Conservation (phyloP, 2,888 invertebrate species). For the Drepanosiphum platanoidis region DNA sequence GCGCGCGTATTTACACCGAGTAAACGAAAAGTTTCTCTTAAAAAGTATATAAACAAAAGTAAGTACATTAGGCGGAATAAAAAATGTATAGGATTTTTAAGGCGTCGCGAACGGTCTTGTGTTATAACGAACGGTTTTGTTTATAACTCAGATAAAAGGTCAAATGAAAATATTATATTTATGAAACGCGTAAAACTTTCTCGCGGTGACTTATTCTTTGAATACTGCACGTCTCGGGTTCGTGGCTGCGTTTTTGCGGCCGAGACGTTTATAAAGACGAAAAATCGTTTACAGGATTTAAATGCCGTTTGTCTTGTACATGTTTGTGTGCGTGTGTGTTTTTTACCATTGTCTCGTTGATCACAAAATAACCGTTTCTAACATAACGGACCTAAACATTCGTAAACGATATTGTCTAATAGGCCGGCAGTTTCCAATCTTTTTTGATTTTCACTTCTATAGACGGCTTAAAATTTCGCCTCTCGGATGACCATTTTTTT, state of each 20-base stretch:
- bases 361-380: background rate
- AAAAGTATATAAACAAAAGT: background rate
- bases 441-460: no score
- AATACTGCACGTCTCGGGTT: background rate
- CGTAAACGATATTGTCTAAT: background rate
- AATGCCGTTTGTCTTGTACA: no score
- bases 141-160: background rate
- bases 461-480: no score
- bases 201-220: background rate
- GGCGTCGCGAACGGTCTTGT: background rate
- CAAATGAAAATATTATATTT: background rate
- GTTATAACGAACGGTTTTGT: background rate
- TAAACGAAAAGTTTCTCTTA: no score
- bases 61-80: background rate
- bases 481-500: no score
- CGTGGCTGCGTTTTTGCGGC: no score
- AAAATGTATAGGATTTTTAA: background rate
- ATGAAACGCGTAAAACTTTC: background rate
- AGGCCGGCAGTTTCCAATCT: no score
- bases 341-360: background rate
- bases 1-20: no score
- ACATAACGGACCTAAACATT: background rate
- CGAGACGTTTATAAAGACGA: background rate
- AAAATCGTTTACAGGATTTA: background rate
- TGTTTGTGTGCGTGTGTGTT: background rate